phyloP scores from a whole-genome alignment of 2,797 vertebrate species.

The Phylloscopus collybita region DNA sequence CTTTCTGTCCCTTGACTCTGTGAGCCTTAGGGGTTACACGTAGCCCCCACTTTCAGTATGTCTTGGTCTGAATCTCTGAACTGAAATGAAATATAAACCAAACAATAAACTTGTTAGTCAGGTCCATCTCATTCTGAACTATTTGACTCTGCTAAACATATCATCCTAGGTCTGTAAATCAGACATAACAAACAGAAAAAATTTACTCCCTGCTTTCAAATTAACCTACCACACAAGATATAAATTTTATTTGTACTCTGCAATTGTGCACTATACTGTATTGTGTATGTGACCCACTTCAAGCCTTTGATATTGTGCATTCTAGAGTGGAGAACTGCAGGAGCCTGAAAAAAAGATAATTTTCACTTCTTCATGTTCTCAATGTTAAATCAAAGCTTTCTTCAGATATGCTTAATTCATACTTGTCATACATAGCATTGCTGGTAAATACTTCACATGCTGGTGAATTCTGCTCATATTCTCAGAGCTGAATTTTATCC shows the following conservation, averaged over 20 bases:
- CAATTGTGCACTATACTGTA: neutral
- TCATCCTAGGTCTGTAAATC: neutral
- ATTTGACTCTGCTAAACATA: neutral
- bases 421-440: neutral
- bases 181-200: neutral
- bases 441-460: neutral
- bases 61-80: neutral
- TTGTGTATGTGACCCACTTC: neutral
- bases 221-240: neutral
- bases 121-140: neutral
- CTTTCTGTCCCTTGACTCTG: neutral
- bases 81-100: neutral
- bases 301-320: neutral
- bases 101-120: neutral
- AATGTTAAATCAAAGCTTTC: neutral
- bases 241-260: neutral
- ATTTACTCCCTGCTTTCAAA: neutral
- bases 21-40: neutral
- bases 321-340: neutral
- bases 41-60: neutral
- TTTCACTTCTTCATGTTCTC: neutral
- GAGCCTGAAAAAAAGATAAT: neutral
- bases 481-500: neutral
- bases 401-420: neutral
- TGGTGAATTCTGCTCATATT: neutral